Evolutionary conservation across 2,113 vertebrate species (phyloP).

Genomic region (Menura novaehollandiae): DNA sequence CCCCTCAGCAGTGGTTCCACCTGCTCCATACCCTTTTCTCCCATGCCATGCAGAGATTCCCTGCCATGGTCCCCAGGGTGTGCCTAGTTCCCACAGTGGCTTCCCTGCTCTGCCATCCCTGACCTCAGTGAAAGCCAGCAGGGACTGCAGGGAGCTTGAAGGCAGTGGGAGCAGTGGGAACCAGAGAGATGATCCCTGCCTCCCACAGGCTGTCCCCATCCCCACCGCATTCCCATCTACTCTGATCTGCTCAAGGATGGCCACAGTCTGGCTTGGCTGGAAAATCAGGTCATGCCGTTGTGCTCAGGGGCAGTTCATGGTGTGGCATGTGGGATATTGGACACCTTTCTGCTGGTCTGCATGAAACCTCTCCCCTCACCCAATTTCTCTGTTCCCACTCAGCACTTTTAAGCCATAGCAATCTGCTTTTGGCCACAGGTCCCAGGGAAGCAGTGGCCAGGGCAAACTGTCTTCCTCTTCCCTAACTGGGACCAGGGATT

Average conservation of each 20-base stretch:
- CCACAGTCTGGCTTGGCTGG: neutral
- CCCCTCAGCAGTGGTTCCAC: neutral
- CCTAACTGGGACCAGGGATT: neutral
- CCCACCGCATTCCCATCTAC: neutral
- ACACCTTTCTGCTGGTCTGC: neutral
- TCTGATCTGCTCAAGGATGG: neutral
- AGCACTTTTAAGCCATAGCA: neutral
- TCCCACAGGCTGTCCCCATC: neutral
- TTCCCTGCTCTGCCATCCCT: neutral
- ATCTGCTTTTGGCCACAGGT: neutral
- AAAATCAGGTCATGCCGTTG: neutral
- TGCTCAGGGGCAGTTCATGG: neutral
- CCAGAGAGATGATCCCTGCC: neutral
- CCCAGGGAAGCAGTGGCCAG: neutral
- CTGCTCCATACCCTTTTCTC: neutral
- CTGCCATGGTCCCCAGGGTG: fast-evolving
- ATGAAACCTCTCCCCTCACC: neutral
- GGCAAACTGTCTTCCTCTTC: neutral
- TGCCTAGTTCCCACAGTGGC: fast-evolving
- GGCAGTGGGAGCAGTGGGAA: neutral
- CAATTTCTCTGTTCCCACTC: neutral
- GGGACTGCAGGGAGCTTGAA: neutral
- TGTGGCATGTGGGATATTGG: neutral
- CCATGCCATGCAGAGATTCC: fast-evolving
- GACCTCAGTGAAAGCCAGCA: neutral